A percentile compares a stretch with the other conserved stretches of the same genome.
Conservation (phyloP, 2,888 invertebrate genomes). For the Eupithecia insigniata region DNA sequence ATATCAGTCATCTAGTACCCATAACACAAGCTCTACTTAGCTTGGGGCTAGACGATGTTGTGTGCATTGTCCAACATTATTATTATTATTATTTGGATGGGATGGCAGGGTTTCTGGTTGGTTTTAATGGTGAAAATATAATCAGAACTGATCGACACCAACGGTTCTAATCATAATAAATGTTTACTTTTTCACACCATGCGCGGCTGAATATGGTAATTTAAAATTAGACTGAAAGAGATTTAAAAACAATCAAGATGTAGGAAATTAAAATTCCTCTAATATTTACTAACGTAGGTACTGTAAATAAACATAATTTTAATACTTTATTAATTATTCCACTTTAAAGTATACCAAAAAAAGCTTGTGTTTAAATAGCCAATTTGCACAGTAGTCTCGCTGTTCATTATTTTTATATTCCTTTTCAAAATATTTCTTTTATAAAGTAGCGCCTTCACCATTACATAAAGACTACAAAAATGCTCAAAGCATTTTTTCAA, state of each 20-base stretch:
- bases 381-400: not conserved
- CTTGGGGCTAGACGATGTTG: too few species aligned
- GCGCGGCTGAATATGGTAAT: not conserved
- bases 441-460: not conserved
- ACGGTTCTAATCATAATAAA: not conserved
- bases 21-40: too few species aligned
- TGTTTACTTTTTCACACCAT: not conserved
- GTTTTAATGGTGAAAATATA: not conserved
- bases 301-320: not conserved
- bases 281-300: not conserved
- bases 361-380: not conserved
- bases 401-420: not conserved
- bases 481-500: conserved; percentile 61
- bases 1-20: too few species aligned
- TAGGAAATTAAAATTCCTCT: not conserved
- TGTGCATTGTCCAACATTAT: too few species aligned
- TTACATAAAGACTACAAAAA: conserved; percentile 5
- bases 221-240: not conserved
- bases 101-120: not conserved
- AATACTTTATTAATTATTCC: not conserved
- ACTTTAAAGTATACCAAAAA: not conserved
- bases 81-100: too few species aligned
- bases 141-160: not conserved
- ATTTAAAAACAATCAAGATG: not conserved
- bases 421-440: not conserved